Evolutionary conservation across 2,888 invertebrate genomes (phyloP).

Genomic region (Cepaea hortensis): DNA sequence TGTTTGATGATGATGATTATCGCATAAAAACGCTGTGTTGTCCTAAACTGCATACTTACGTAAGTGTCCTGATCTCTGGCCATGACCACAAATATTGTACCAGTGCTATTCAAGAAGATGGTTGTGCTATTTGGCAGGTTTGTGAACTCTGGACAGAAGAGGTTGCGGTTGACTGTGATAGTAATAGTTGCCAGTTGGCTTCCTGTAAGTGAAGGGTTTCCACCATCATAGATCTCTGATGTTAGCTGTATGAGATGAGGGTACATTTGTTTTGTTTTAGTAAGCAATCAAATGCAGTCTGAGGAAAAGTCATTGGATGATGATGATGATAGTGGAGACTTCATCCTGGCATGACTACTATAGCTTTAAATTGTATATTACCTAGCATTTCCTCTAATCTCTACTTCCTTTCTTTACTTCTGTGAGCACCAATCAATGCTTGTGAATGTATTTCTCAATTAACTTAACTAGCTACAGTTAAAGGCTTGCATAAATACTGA

Average conservation of each 20-base stretch:
- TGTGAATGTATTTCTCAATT: too few species aligned
- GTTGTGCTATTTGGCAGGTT: constrained; percentile 41
- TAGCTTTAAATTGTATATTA: too few species aligned
- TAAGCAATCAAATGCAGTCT: not conserved
- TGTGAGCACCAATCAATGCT: too few species aligned
- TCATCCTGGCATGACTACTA: too few species aligned
- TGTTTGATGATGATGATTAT: not conserved
- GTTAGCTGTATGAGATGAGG: constrained; percentile 36
- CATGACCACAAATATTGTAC: constrained; percentile 50
- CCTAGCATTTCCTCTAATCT: too few species aligned
- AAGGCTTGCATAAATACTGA: too few species aligned
- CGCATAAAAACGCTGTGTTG: not conserved
- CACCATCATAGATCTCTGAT: constrained; percentile 48
- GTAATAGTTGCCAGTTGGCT: constrained; percentile 48
- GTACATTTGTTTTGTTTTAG: too few species aligned
- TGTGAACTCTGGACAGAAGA: constrained; percentile 58
- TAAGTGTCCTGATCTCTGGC: constrained; percentile 61
- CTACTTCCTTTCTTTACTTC: too few species aligned
- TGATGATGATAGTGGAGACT: not conserved
- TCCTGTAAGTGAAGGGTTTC: constrained; percentile 47
- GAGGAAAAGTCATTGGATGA: too few species aligned
- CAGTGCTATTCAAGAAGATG: constrained; percentile 51
- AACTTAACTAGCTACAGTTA: too few species aligned
- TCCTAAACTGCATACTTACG: constrained; percentile 53
- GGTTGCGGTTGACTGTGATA: constrained; percentile 49